A percentile compares a stretch with the other conserved stretches of the same genome.
phyloP scores from a whole-genome alignment of 2,888 invertebrate species.

The Drosophila multiciliata region DNA sequence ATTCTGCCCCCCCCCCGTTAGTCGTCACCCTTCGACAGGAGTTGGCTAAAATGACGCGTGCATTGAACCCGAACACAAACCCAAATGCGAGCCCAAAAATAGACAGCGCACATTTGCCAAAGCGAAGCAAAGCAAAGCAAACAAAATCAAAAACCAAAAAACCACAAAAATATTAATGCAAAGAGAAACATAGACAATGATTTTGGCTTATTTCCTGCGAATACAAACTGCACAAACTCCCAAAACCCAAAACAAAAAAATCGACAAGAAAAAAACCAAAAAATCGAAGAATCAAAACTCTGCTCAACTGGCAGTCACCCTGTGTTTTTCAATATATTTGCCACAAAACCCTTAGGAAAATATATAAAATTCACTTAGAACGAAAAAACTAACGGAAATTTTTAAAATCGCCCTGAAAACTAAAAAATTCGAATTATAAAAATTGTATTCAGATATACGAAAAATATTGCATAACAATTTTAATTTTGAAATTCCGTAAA shows the following conservation, averaged over 20 bases:
- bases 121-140: neutral
- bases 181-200: constrained; percentile 59
- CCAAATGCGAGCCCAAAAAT: constrained; percentile 12
- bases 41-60: constrained; percentile 37
- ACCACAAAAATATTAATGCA: constrained; percentile 29
- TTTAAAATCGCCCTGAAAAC: neutral
- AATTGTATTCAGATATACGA: neutral
- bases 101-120: constrained; percentile 5
- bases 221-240: constrained; percentile 24
- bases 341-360: neutral
- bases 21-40: neutral
- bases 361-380: neutral
- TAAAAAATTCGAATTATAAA: neutral
- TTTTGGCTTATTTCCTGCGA: constrained; percentile 71
- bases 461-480: neutral
- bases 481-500: neutral
- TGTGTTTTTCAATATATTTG: too few species aligned
- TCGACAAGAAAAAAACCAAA: neutral
- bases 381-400: neutral
- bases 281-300: neutral
- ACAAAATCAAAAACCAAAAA: constrained; percentile 15
- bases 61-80: constrained; percentile 63
- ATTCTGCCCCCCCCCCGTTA: neutral
- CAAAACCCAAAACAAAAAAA: neutral
- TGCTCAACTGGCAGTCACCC: constrained; percentile 5